Evolutionary conservation across 2,888 invertebrate genomes (phyloP).

Genomic region (Stegana nigrithorax): DNA sequence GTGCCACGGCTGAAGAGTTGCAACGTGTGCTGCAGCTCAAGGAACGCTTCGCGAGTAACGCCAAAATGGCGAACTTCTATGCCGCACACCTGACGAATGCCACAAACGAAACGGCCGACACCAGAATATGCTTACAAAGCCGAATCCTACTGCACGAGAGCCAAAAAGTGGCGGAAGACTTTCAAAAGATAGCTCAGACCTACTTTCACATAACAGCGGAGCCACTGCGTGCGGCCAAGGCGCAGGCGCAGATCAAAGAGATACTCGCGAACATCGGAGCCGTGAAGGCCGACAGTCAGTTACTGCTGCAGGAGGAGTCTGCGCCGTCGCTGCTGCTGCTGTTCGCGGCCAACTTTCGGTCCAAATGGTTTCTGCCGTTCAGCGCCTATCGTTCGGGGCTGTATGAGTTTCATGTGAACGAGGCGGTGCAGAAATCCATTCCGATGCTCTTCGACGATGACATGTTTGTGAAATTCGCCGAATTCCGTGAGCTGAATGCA

Average conservation of each 20-base stretch:
- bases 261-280: slow-evolving; percentile 35
- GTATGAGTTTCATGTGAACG: slow-evolving; percentile 67
- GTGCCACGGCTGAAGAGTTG: slow-evolving; percentile 65
- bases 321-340: slow-evolving; percentile 41
- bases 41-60: slow-evolving; percentile 51
- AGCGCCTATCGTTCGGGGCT: slow-evolving; percentile 59
- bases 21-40: slow-evolving; percentile 47
- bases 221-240: slow-evolving; percentile 78
- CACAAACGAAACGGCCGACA: slow-evolving; percentile 38
- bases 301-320: slow-evolving; percentile 15
- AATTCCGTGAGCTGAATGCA: slow-evolving; percentile 70
- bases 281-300: slow-evolving; percentile 46
- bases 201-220: slow-evolving; percentile 59
- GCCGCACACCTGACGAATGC: slow-evolving; percentile 48
- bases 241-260: slow-evolving; percentile 43
- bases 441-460: slow-evolving; percentile 73
- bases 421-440: slow-evolving; percentile 71
- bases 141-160: slow-evolving; percentile 45
- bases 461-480: slow-evolving; percentile 70
- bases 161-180: slow-evolving; percentile 48
- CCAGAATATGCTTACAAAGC: slow-evolving; percentile 70
- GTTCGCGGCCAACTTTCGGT: slow-evolving; percentile 48
- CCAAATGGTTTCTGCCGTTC: slow-evolving; percentile 63
- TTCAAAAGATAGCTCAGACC: slow-evolving; percentile 60
- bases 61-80: slow-evolving; percentile 60